Percentiles rank a stretch among this genome's conserved stretches.
Evolutionary conservation across 2,797 vertebrate species (phyloP).

Genomic region (Poeciliopsis paucimaculata): DNA sequence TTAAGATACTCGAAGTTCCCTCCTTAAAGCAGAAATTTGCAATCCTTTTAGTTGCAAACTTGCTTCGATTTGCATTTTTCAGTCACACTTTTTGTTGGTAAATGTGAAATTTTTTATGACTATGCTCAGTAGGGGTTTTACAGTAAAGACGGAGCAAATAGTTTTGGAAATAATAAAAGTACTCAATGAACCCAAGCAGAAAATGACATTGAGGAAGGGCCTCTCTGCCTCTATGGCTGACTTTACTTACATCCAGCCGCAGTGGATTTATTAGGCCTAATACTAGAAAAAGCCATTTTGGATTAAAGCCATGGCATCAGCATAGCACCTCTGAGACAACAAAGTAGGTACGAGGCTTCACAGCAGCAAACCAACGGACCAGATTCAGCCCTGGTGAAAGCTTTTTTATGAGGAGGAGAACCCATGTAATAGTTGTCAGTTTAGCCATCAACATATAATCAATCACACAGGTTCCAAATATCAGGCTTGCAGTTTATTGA

Average conservation of each 20-base stretch:
- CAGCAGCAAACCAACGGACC: background rate
- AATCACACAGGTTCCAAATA: conserved; percentile 8
- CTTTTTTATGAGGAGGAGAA: background rate
- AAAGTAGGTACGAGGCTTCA: conserved; percentile 14
- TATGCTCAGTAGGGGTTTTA: background rate
- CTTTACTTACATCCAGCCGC: conserved; percentile 34
- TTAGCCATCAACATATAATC: conserved; percentile 13
- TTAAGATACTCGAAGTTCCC: background rate
- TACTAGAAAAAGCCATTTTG: conserved; percentile 63
- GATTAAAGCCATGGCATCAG: conserved; percentile 52
- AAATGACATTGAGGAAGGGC: conserved; percentile 24
- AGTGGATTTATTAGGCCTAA: conserved; percentile 57
- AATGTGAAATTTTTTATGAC: background rate
- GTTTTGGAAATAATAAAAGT: conserved; percentile 23
- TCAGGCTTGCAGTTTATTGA: background rate
- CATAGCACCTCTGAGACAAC: conserved; percentile 29
- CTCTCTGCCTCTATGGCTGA: conserved; percentile 28
- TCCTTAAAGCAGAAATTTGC: background rate
- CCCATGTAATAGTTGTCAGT: conserved; percentile 6
- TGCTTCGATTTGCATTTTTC: background rate
- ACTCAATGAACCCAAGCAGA: conserved; percentile 28
- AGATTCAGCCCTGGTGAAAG: background rate
- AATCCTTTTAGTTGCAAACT: background rate
- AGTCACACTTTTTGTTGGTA: background rate
- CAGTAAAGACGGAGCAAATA: background rate